Evolutionary conservation across 2,797 vertebrate genomes (phyloP).

Genomic region (Hydrophis major): DNA sequence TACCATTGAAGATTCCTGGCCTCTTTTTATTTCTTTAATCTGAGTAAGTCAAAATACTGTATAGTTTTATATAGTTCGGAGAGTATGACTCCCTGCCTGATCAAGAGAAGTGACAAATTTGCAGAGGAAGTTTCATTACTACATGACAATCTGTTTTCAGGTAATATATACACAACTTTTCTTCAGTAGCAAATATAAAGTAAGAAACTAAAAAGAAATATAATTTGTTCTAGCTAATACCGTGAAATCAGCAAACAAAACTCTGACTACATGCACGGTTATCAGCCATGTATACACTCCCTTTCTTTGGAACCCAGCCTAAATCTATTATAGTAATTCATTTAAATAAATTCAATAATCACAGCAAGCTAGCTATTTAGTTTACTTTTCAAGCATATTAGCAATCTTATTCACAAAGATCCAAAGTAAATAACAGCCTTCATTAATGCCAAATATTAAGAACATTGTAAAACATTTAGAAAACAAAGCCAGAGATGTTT

Average conservation of each 20-base stretch:
- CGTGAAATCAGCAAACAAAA: background rate
- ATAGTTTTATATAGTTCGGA: background rate
- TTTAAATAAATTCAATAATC: background rate
- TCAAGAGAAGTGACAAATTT: background rate
- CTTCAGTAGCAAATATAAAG: background rate
- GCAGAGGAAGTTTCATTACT: background rate
- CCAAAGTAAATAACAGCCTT: background rate
- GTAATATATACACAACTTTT: background rate
- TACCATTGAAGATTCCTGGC: background rate
- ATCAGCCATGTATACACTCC: background rate
- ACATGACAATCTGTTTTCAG: background rate
- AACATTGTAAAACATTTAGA: background rate
- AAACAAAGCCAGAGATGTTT: background rate
- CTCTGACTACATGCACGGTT: background rate
- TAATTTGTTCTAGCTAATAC: background rate
- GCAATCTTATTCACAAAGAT: background rate
- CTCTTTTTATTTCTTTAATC: background rate
- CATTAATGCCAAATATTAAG: background rate
- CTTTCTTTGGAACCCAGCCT: background rate
- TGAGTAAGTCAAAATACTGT: background rate
- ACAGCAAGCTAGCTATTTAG: background rate
- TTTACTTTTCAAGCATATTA: background rate
- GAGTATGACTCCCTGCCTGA: background rate
- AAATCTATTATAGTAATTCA: background rate
- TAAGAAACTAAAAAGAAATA: background rate